phyloP scores from a whole-genome alignment of 1,140 invertebrate species.

The Drosophila tropicalis region DNA sequence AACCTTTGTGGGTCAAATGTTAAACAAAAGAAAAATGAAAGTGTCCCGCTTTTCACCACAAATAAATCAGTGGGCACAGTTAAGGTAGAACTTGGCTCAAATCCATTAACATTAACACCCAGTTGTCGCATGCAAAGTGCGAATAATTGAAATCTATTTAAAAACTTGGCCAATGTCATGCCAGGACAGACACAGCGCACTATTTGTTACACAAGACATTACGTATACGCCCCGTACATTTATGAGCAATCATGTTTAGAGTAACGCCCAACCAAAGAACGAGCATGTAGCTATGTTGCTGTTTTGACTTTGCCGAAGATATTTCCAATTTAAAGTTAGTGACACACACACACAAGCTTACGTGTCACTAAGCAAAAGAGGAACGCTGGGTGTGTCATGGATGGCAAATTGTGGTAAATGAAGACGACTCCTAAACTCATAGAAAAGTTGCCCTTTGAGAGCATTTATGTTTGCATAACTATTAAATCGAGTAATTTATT shows the following conservation, averaged over 20 bases:
- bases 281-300: too few relatives aligned
- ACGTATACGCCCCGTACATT: slow-evolving; percentile 79
- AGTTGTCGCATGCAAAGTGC: slow-evolving; percentile 59
- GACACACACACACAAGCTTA: slow-evolving; percentile 8
- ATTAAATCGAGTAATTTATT: slow-evolving; percentile 22
- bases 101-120: slow-evolving; percentile 77
- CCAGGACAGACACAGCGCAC: slow-evolving; percentile 33
- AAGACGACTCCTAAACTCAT: background rate
- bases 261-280: slow-evolving; percentile 11
- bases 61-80: slow-evolving; percentile 66
- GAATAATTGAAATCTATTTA: slow-evolving; percentile 68
- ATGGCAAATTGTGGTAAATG: background rate
- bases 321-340: slow-evolving; percentile 71
- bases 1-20: slow-evolving; percentile 76
- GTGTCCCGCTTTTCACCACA: slow-evolving; percentile 53
- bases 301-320: slow-evolving; percentile 49
- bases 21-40: slow-evolving; percentile 23
- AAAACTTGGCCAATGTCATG: slow-evolving; percentile 73
- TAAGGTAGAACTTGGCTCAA: slow-evolving; percentile 74
- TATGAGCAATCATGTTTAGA: slow-evolving; percentile 77
- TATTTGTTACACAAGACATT: slow-evolving; percentile 57
- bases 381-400: background rate
- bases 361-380: slow-evolving; percentile 26
- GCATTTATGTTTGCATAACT: slow-evolving; percentile 18
- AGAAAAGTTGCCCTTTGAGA: slow-evolving; percentile 4